phyloP scores from a whole-genome alignment of 2,888 invertebrate species.

The Phengaris alcon region DNA sequence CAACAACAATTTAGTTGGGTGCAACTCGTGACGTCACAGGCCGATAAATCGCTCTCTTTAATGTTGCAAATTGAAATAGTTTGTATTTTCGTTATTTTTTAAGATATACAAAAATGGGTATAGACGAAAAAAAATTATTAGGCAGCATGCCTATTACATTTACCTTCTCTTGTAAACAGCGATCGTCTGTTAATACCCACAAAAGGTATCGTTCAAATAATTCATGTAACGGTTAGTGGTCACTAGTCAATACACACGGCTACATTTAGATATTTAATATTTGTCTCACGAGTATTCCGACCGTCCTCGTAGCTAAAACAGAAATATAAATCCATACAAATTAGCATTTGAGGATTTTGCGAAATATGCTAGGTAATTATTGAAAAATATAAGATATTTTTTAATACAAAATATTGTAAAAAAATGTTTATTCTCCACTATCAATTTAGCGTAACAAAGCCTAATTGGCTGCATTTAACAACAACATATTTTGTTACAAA shows the following conservation, averaged over 20 bases:
- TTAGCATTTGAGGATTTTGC: background rate
- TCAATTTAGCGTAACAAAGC: background rate
- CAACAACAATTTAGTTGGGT: too few relatives aligned
- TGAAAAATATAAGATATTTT: background rate
- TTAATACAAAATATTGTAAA: background rate
- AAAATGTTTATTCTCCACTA: background rate
- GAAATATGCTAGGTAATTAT: background rate
- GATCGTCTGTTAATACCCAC: background rate
- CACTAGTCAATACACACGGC: background rate
- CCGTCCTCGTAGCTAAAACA: background rate
- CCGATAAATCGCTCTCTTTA: too few relatives aligned
- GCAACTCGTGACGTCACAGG: too few relatives aligned
- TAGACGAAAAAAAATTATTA: too few relatives aligned
- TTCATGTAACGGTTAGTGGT: background rate
- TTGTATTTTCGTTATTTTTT: too few relatives aligned
- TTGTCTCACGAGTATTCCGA: conserved; percentile 3
- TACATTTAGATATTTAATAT: conserved; percentile 9
- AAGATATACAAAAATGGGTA: too few relatives aligned
- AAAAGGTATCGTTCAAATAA: background rate
- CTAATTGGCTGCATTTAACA: too few relatives aligned
- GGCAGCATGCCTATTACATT: too few relatives aligned
- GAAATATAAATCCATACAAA: conserved; percentile 13
- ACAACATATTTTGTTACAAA: too few relatives aligned
- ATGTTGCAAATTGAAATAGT: too few relatives aligned
- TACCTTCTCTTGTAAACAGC: background rate